These are phyloP conservation scores for Manis javanica DNA, from an alignment of 2,797 vertebrate genomes.

Conservation along the genomic window DNA sequence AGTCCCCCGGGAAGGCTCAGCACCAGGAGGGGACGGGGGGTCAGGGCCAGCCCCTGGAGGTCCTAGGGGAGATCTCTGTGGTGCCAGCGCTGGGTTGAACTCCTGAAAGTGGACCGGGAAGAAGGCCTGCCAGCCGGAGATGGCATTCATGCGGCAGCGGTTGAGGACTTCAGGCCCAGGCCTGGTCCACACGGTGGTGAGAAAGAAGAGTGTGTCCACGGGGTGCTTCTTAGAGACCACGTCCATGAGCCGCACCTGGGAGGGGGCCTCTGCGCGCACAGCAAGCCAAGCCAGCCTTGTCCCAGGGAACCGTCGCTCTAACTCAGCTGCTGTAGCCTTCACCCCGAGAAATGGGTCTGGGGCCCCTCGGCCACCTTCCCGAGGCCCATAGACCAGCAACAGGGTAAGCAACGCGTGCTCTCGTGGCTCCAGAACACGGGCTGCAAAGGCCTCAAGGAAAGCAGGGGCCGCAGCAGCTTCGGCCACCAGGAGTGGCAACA, in stretches of 20 bases:
- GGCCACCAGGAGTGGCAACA: constrained; percentile 92
- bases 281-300: constrained; percentile 97
- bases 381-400: constrained; percentile 95
- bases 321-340: constrained; percentile 93
- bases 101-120: constrained; percentile 98
- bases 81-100: constrained; percentile 92
- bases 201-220: constrained; percentile 96
- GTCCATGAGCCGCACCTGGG: constrained; percentile 98
- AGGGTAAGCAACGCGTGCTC: constrained; percentile 96
- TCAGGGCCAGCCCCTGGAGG: constrained; percentile 83
- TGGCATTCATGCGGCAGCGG: constrained; percentile 98
- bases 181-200: constrained; percentile 95
- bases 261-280: constrained; percentile 95
- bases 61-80: constrained; percentile 63
- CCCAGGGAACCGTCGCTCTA: constrained; percentile 94
- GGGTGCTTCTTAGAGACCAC: constrained; percentile 99
- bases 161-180: constrained; percentile 95
- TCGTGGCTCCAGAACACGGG: constrained; percentile 93
- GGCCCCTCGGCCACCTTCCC: constrained; percentile 90
- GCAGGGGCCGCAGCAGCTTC: constrained; percentile 84
- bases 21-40: constrained; percentile 87
- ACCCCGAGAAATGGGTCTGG: constrained; percentile 93
- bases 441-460: constrained; percentile 96
- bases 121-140: constrained; percentile 98
- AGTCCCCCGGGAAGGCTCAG: constrained; percentile 85